Conservation (phyloP, 2,888 invertebrate species). For the Neocrepidodera transversa region DNA sequence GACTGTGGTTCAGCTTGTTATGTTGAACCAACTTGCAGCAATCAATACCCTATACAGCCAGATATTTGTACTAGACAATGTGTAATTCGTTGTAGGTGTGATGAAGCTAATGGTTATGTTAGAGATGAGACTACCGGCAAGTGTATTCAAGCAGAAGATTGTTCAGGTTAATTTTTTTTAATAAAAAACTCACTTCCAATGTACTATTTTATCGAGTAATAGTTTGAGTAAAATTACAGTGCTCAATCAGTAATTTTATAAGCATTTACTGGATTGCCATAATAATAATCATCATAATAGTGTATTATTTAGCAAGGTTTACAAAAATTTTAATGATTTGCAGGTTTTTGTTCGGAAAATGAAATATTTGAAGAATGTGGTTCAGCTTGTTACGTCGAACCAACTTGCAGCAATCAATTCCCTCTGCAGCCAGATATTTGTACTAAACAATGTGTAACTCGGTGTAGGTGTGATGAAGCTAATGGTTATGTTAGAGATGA, state of each 20-base stretch:
- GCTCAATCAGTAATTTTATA: too few species aligned
- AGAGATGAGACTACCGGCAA: not conserved
- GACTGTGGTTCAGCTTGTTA: not conserved
- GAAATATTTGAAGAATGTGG: conserved; percentile 3
- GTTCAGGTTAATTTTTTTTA: not conserved
- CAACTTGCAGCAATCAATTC: conserved; percentile 4
- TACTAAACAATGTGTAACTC: not conserved
- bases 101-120: conserved; percentile 1
- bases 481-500: conserved; percentile 8
- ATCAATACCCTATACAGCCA: not conserved
- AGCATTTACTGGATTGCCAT: not conserved
- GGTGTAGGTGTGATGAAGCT: conserved; percentile 4
- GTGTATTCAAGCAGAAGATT: not conserved
- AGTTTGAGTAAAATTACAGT: too few species aligned
- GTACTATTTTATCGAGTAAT: too few species aligned
- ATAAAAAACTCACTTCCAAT: too few species aligned
- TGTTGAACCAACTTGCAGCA: not conserved
- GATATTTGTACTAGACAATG: not conserved
- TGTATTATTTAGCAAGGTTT: not conserved
- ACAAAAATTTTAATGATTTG: not conserved
- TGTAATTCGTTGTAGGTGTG: conserved; percentile 1
- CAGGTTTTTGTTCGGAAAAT: not conserved
- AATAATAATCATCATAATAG: not conserved
- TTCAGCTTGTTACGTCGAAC: conserved; percentile 1
- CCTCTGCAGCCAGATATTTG: not conserved